Evolutionary conservation across 2,113 vertebrate species (phyloP).

Genomic region (Zosterops borbonicus): DNA sequence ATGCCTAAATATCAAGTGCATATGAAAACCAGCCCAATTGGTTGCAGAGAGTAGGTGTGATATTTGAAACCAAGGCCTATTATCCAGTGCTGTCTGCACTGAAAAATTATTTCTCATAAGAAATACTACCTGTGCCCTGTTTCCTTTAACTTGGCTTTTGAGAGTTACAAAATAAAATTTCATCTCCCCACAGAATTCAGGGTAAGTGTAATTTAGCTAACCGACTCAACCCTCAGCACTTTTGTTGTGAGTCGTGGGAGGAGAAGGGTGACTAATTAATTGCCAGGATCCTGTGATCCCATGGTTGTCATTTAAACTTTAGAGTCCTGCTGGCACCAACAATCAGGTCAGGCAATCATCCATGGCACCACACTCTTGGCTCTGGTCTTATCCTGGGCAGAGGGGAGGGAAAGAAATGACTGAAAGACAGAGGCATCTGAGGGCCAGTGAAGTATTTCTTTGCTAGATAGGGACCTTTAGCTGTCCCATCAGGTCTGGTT

Average conservation of each 20-base stretch:
- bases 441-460: neutral
- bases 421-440: neutral
- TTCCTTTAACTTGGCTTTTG: neutral
- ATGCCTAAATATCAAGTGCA: neutral
- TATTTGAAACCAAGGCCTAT: neutral
- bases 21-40: neutral
- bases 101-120: constrained; percentile 18
- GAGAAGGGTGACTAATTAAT: neutral
- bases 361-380: rapidly evolving
- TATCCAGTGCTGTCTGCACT: neutral
- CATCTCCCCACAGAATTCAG: neutral
- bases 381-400: rapidly evolving
- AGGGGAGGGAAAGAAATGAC: neutral
- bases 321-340: neutral
- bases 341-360: neutral
- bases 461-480: neutral
- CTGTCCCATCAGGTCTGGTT: rapidly evolving
- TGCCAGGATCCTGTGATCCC: neutral
- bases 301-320: neutral
- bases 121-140: neutral
- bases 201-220: neutral
- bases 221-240: neutral
- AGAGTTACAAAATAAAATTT: constrained; percentile 5
- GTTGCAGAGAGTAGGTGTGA: neutral
- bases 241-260: neutral